Evolutionary conservation across 1,140 invertebrate species (phyloP).

Genomic region (Globodera ellingtonae): DNA sequence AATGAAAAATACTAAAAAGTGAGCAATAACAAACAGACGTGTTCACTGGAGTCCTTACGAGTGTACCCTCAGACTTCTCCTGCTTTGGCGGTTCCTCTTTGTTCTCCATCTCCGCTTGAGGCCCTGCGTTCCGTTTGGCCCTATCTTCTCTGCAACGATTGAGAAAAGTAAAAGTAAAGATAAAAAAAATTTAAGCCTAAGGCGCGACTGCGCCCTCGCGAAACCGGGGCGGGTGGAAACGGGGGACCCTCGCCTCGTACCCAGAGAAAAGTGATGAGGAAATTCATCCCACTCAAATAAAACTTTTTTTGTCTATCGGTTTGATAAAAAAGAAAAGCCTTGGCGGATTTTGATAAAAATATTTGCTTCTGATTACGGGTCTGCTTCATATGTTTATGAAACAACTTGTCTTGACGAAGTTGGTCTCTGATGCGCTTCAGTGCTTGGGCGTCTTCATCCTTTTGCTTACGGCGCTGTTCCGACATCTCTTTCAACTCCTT

Average conservation of each 20-base stretch:
- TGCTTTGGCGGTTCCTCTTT: not conserved
- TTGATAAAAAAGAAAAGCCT: too few species aligned
- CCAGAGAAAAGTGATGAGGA: too few species aligned
- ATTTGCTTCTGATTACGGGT: too few species aligned
- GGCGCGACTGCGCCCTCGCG: not conserved
- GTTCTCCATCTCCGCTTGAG: not conserved
- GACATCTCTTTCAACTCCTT: slow-evolving; percentile 34
- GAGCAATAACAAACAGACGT: slow-evolving; percentile 13
- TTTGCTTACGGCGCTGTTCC: slow-evolving; percentile 34
- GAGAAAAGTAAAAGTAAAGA: slow-evolving; percentile 12
- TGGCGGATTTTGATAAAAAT: too few species aligned
- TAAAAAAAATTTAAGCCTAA: slow-evolving; percentile 11
- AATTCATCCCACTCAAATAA: too few species aligned
- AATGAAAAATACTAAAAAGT: slow-evolving; percentile 18
- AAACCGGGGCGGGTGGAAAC: too few species aligned
- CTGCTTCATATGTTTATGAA: not conserved
- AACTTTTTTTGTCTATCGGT: too few species aligned
- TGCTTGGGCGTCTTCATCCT: slow-evolving; percentile 35
- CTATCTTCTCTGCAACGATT: slow-evolving; percentile 36
- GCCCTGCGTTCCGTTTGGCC: slow-evolving; percentile 12
- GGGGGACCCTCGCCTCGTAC: too few species aligned
- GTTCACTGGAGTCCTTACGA: slow-evolving; percentile 15
- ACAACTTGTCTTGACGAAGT: slow-evolving; percentile 35
- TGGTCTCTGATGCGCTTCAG: slow-evolving; percentile 36
- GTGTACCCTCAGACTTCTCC: not conserved